Evolutionary conservation across 2,113 vertebrate genomes (phyloP).

Genomic region (Thamnophis sirtalis): DNA sequence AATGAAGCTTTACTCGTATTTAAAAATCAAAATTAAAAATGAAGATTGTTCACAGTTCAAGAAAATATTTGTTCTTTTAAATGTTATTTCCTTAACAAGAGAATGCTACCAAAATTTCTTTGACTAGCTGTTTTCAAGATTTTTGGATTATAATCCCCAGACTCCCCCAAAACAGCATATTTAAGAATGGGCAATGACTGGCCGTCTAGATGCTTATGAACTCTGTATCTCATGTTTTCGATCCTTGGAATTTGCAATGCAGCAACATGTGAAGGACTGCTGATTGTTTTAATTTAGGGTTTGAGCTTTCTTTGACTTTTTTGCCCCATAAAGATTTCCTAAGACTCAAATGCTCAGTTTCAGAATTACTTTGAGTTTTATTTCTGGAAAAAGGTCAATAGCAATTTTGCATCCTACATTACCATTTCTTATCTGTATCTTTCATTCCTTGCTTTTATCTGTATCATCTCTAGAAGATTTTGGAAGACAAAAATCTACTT

Average conservation of each 20-base stretch:
- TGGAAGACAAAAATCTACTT: neutral
- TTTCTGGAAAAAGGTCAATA: neutral
- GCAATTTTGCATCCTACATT: neutral
- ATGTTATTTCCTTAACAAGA: neutral
- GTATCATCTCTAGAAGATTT: neutral
- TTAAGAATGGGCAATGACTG: neutral
- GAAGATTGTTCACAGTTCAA: neutral
- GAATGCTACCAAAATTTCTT: neutral
- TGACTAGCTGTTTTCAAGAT: neutral
- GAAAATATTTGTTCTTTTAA: neutral
- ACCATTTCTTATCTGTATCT: neutral
- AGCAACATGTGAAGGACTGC: neutral
- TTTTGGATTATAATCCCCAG: neutral
- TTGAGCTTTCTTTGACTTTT: neutral
- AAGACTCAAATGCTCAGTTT: neutral
- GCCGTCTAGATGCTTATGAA: neutral
- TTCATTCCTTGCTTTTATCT: neutral
- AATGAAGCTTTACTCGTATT: neutral
- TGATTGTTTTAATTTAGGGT: neutral
- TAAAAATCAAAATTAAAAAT: neutral
- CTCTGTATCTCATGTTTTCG: neutral
- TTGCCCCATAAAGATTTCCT: neutral
- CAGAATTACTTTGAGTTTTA: neutral
- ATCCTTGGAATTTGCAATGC: neutral
- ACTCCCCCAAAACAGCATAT: neutral